These are phyloP conservation scores for Scaptomyza hsui DNA, from an alignment of 1,140 invertebrate species.

Conservation along the genomic window DNA sequence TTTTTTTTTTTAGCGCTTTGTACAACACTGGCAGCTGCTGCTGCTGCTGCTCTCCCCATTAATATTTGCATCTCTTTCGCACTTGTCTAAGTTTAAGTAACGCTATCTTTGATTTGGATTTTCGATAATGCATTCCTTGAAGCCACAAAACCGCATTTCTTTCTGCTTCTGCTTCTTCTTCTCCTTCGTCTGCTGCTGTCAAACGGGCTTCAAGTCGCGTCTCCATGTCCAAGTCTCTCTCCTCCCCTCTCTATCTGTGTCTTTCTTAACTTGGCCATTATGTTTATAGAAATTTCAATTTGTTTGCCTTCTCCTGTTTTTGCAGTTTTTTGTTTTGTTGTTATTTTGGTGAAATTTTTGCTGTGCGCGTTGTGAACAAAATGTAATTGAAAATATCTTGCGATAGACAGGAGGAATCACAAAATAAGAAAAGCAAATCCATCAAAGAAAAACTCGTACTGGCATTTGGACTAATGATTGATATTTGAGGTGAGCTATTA, in stretches of 20 bases:
- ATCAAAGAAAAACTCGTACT: slow-evolving; percentile 37
- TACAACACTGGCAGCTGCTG: slow-evolving; percentile 44
- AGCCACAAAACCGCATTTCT: slow-evolving; percentile 74
- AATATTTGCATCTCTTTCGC: slow-evolving; percentile 3
- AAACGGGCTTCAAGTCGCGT: slow-evolving; percentile 25
- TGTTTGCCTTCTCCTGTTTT: slow-evolving; percentile 34
- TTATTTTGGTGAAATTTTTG: slow-evolving; percentile 60
- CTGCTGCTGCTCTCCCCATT: slow-evolving; percentile 5
- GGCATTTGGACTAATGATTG: slow-evolving; percentile 43
- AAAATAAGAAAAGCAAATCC: slow-evolving; percentile 32
- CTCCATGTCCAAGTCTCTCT: slow-evolving; percentile 4
- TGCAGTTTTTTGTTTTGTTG: slow-evolving; percentile 46
- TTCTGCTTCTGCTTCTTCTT: slow-evolving; percentile 13
- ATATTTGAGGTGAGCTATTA: slow-evolving; percentile 51
- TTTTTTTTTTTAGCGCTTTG: slow-evolving; percentile 17
- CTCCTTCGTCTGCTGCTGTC: slow-evolving; percentile 30
- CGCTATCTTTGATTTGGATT: slow-evolving; percentile 61
- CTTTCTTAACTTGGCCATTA: slow-evolving; percentile 32
- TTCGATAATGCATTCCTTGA: slow-evolving; percentile 70
- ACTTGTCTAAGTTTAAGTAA: background rate
- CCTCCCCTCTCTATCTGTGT: background rate
- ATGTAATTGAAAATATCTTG: slow-evolving; percentile 68
- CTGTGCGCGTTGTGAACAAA: slow-evolving; percentile 42
- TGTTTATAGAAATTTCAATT: slow-evolving; percentile 55
- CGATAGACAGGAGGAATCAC: slow-evolving; percentile 25